A percentile compares a stretch with the other conserved stretches of the same genome.
Conservation (phyloP, 2,888 invertebrate genomes). For the Orthosia gracilis region DNA sequence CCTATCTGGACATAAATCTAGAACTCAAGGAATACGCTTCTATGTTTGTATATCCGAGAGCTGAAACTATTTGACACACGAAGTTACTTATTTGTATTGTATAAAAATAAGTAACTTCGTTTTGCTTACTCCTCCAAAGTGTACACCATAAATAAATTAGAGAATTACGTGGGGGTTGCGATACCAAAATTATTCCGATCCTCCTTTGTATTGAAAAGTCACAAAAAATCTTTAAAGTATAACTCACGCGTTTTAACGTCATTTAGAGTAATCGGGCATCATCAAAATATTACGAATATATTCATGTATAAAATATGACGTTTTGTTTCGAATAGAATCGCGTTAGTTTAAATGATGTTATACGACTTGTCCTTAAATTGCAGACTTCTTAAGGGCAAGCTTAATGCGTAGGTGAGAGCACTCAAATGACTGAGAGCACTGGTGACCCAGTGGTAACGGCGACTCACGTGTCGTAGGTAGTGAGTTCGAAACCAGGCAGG, state of each 20-base stretch:
- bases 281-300: neutral
- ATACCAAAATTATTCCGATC: conserved; percentile 14
- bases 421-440: too few species aligned
- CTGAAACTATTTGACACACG: neutral
- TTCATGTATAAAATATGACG: neutral
- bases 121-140: neutral
- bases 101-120: neutral
- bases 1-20: neutral
- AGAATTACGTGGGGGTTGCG: neutral
- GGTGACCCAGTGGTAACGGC: too few species aligned
- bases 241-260: conserved; percentile 15
- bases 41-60: neutral
- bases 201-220: conserved; percentile 18
- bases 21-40: neutral
- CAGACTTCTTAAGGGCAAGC: neutral
- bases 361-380: neutral
- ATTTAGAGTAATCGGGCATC: conserved; percentile 1
- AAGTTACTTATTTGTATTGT: too few species aligned
- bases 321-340: neutral
- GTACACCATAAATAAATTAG: neutral
- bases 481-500: neutral
- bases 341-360: neutral
- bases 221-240: neutral
- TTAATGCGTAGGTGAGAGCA: neutral
- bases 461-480: too few species aligned